phyloP scores from a whole-genome alignment of 1,140 invertebrate species.

The Drosophila pandora region DNA sequence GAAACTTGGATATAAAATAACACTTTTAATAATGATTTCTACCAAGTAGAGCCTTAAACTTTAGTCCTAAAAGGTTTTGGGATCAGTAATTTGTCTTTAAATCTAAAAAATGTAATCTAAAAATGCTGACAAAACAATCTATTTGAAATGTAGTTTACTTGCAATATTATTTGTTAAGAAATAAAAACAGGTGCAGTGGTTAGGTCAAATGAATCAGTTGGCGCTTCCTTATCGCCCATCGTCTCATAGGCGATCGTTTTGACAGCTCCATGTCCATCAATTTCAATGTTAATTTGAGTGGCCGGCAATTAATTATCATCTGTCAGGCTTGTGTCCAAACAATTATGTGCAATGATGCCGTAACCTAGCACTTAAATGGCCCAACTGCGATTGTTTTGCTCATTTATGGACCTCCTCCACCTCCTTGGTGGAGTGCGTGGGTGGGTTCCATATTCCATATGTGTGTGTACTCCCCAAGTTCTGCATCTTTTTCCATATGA shows the following conservation, averaged over 20 bases:
- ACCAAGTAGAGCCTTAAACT: no score
- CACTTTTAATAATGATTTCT: no score
- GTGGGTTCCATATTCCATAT: slow-evolving; percentile 27
- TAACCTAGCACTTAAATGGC: slow-evolving; percentile 23
- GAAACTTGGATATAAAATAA: no score
- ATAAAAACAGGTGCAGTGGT: slow-evolving; percentile 14
- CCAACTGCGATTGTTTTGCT: slow-evolving; percentile 25
- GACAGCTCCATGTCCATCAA: slow-evolving; percentile 45
- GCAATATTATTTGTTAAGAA: not conserved
- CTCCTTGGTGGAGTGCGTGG: slow-evolving; percentile 26
- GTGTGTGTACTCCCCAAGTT: slow-evolving; percentile 26
- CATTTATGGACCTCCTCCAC: slow-evolving; percentile 6
- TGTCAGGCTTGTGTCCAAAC: slow-evolving; percentile 75
- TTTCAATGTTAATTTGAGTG: slow-evolving; percentile 73
- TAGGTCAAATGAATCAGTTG: slow-evolving; percentile 17
- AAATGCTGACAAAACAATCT: no score
- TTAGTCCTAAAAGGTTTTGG: no score
- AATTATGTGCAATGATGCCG: slow-evolving; percentile 52
- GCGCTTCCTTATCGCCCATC: slow-evolving; percentile 41
- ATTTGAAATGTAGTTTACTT: no score
- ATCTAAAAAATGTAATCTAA: no score
- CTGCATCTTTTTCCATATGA: slow-evolving; percentile 47
- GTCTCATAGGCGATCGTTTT: slow-evolving; percentile 29
- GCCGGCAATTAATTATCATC: slow-evolving; percentile 75
- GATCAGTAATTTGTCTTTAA: no score